Evolutionary conservation across 2,113 vertebrate genomes (phyloP).

Genomic region (Pachycephala philippinensis): DNA sequence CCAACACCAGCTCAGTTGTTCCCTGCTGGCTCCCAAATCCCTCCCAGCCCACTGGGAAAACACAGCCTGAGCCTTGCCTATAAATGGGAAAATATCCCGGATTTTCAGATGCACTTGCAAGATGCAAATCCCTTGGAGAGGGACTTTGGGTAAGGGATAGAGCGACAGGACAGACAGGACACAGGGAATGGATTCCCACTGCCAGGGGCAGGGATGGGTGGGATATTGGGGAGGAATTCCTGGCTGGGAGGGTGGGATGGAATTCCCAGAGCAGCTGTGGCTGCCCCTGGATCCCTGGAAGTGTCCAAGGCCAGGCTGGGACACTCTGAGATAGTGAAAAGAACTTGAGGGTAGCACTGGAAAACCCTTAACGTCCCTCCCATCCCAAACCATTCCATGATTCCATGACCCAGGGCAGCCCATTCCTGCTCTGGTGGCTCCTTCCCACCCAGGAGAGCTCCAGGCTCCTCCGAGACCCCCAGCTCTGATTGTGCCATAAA

Average conservation of each 20-base stretch:
- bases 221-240: not conserved
- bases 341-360: not conserved
- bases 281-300: not conserved
- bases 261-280: not conserved
- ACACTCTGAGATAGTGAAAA: rapidly evolving
- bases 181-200: not conserved
- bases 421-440: not conserved
- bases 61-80: not conserved
- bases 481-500: not conserved
- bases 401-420: not conserved
- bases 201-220: not conserved
- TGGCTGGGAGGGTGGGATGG: not conserved
- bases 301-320: not conserved
- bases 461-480: not conserved
- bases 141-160: not conserved
- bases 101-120: not conserved
- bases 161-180: not conserved
- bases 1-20: not conserved
- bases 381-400: not conserved
- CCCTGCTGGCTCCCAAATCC: not conserved
- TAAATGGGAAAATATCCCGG: not conserved
- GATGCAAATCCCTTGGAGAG: not conserved
- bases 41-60: not conserved
- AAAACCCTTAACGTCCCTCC: not conserved
- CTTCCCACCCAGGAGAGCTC: not conserved